Evolutionary conservation across 2,888 invertebrate genomes (phyloP), one percentile per base, ranked within the genome.

Genomic region (Graphium colonna): DNA sequence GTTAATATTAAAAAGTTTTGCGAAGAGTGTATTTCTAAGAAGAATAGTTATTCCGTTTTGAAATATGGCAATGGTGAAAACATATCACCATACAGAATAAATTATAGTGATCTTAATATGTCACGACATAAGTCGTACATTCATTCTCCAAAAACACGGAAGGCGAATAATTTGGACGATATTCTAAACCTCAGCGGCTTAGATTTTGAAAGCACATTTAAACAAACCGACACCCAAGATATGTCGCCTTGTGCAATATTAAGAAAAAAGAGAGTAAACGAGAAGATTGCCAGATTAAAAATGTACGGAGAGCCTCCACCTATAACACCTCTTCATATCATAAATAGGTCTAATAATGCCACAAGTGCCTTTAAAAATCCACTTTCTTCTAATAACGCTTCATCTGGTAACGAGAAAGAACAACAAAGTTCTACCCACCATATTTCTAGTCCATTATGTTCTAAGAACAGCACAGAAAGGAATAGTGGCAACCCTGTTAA

Each of bases 221-320:
- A 72, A 71, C 77, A 79, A 56, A 64, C 60, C 9, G 76, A 82
- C 7, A 68, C 75, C 0, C 71, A 78, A 59, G 70, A 77, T 0
- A 26, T 82, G 8, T 75, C 82, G 0, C 78, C 82, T 0, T 74
- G 74, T 58, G 59, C 63, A 0, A 59, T 82, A 41, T 52, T 69
- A 28, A 71, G 82, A 38, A 87, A 82, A 59, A 75, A 68, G 21
- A 73, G 71, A 52, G 69, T 83, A 0, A 73, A 77, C 9, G 81
- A 82, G 52, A 90, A 85, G 62, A 82, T 92, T 4, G 85, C 89
- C 1, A 90, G 76, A 68, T 68, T 92, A 48, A 82, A 82, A 71
- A 78, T 77, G 65, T 92, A 92, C 42, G 92, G 90, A 0, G 88
- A 91, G 65, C 90, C 92, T 0, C 91, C 92, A 0, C 82, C 90